Evolutionary conservation across 2,797 vertebrate species (phyloP), one percentile per base, ranked within the genome.

Genomic region (Mionectes olivaceus): DNA sequence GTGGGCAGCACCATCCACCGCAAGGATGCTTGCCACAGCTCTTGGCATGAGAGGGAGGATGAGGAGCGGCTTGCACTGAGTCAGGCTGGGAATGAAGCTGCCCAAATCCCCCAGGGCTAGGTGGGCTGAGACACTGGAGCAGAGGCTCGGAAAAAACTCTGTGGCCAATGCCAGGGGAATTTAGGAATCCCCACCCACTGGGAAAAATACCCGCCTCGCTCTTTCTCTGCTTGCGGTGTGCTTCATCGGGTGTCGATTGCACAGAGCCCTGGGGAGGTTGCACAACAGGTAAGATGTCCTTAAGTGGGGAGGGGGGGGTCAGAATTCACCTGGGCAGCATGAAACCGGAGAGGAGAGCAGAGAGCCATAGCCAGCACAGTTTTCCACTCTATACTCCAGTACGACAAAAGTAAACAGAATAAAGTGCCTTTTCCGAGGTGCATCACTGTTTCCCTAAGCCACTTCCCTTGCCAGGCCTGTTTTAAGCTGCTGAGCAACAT

Each of bases 401-500:
- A 21, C 3, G 1, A 89, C 91, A 85, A 71, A 87, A 83, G 91
- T 56, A 91, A 94, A 93, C 76, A 83, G 84, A 92, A 90, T 92
- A 95, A 93, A 93, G 92, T 74, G 96, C 89, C 92, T 95, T 94
- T 93, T 67, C 89, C 0, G 3, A 91, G 92, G 90, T 68, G 79
- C 90, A 70, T 75, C 77, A 2, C 5, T 7, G 19, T 71, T 89
- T 83, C 77, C 5, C 3, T 78, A 19, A 81, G 74, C 73, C 13
- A 0, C 5, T 43, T 65, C 70, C 75, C 60, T 59, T 47, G 77
- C 85, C 88, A 94, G 87, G 55, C 64, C 68, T 53, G 32, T 56
- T 89, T 46, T 21, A 52, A 89, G 70, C 80, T 61, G 70, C 63
- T 1, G 19, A 82, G 73, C 1, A 3, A 75, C 69, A n/a, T 91